Evolutionary conservation across 2,113 vertebrate species (phyloP).

Genomic region (human (Homo sapiens)): DNA sequence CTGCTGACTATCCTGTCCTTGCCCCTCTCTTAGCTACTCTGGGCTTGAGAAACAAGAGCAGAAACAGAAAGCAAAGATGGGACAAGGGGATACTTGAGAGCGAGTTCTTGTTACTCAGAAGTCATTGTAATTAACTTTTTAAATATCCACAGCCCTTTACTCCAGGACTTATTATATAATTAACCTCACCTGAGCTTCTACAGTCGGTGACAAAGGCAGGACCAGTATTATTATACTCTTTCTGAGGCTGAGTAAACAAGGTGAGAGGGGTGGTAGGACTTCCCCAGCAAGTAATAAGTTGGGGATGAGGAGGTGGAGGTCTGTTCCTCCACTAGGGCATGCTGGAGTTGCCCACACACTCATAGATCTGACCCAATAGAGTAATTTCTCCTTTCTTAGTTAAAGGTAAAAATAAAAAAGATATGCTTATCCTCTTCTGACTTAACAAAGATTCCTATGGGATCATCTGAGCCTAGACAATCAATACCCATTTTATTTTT

Average conservation of each 20-base stretch:
- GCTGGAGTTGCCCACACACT: background rate
- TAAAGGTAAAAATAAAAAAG: background rate
- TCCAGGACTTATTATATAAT: background rate
- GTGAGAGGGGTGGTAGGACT: background rate
- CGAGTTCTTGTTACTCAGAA: background rate
- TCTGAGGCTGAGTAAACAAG: background rate
- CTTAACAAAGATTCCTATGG: background rate
- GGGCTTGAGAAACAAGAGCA: background rate
- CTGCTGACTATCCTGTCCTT: background rate
- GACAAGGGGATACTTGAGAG: background rate
- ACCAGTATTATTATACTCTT: background rate
- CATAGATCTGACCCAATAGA: background rate
- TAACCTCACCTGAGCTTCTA: background rate
- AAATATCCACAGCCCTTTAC: background rate
- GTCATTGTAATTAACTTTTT: background rate
- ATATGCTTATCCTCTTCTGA: background rate
- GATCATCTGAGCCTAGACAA: background rate
- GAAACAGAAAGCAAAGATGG: background rate
- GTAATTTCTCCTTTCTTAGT: background rate
- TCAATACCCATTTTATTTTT: background rate
- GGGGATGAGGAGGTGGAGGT: rapidly evolving
- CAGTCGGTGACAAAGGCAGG: background rate
- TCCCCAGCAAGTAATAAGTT: background rate
- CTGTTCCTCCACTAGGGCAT: background rate
- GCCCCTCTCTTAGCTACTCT: background rate